These are phyloP conservation scores for Zelostemma sp. DNA, from an alignment of 1,140 invertebrate species.

Conservation along the genomic window DNA sequence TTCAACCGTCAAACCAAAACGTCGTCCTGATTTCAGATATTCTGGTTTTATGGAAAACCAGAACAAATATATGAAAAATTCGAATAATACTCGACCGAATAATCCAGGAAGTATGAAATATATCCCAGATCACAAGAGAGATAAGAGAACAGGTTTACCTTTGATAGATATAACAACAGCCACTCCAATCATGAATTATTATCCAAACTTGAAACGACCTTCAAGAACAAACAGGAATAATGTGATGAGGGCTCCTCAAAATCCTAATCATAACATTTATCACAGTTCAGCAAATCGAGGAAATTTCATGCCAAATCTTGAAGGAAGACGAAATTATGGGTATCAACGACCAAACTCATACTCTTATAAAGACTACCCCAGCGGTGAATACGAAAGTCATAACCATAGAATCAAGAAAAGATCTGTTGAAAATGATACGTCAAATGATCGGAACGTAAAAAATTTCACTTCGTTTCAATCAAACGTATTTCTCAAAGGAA, in stretches of 20 bases:
- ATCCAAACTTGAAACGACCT: neutral
- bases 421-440: conserved; percentile 20
- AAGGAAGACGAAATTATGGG: too few species aligned
- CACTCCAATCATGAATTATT: neutral
- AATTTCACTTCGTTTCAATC: neutral
- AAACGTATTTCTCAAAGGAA: neutral
- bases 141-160: conserved; percentile 11
- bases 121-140: neutral
- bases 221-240: neutral
- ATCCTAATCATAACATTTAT: neutral
- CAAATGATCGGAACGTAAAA: conserved; percentile 10
- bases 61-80: neutral
- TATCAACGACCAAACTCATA: conserved; percentile 9
- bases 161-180: conserved; percentile 10
- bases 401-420: conserved; percentile 1
- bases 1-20: conserved; percentile 10
- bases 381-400: neutral
- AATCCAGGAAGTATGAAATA: neutral
- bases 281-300: too few species aligned
- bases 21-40: neutral
- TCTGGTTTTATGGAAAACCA: neutral
- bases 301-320: too few species aligned
- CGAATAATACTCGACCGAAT: neutral
- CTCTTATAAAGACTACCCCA: neutral
- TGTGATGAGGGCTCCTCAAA: neutral